phyloP scores from a whole-genome alignment of 2,797 vertebrate genomes.

The Antrozous pallidus region DNA sequence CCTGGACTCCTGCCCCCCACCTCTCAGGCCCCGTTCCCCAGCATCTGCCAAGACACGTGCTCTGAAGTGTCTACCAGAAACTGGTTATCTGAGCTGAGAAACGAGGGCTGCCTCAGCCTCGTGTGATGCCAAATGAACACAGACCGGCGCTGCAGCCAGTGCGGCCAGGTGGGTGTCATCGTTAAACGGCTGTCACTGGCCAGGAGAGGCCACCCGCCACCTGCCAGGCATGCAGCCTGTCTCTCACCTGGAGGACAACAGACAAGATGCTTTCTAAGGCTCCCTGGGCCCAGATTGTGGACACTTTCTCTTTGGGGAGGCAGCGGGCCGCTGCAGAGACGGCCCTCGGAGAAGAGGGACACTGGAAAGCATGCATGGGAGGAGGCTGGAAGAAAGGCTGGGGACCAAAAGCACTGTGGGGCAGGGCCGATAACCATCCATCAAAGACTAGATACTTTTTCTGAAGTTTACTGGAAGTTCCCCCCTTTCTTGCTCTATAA shows the following conservation, averaged over 20 bases:
- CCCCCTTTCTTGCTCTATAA: conserved; percentile 29
- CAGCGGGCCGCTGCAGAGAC: not conserved
- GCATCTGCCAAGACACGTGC: not conserved
- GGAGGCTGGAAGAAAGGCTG: not conserved
- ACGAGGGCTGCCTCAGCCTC: not conserved
- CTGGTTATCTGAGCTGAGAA: not conserved
- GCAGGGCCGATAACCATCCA: not conserved
- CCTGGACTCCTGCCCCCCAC: not conserved
- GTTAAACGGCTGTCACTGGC: not conserved
- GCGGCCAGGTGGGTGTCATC: not conserved
- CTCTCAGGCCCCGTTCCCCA: not conserved
- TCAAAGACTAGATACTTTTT: not conserved
- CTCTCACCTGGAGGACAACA: not conserved
- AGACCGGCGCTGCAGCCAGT: not conserved
- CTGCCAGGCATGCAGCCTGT: not conserved
- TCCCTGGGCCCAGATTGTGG: not conserved
- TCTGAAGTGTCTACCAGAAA: not conserved
- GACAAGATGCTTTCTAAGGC: not conserved
- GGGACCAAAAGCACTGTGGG: rapidly evolving
- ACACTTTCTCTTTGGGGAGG: not conserved
- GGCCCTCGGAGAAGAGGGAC: not conserved
- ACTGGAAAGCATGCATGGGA: not conserved
- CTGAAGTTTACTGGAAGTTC: conserved; percentile 44
- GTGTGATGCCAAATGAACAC: not conserved
- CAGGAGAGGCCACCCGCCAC: not conserved